These are phyloP conservation scores for Monochamus saltuarius DNA, from an alignment of 1,140 invertebrate genomes.

Conservation along the genomic window DNA sequence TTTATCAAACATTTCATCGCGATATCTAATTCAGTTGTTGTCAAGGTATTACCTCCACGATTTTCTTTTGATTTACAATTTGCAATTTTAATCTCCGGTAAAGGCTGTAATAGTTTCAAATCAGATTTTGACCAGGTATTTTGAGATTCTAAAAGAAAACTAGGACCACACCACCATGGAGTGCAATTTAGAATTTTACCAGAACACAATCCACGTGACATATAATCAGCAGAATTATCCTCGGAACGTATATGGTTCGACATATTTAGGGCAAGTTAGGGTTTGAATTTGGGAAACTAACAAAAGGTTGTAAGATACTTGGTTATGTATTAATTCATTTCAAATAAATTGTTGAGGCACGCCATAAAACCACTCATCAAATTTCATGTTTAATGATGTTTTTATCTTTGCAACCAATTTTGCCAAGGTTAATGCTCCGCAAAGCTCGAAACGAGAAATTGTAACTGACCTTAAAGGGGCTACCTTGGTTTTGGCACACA, in stretches of 20 bases:
- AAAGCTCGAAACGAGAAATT: conserved; percentile 37
- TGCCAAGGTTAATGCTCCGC: conserved; percentile 31
- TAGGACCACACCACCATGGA: conserved; percentile 48
- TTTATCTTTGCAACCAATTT: conserved; percentile 24
- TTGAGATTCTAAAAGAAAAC: too few species aligned
- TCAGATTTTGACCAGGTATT: too few species aligned
- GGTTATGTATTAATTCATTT: conserved; percentile 35
- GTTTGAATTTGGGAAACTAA: conserved; percentile 46
- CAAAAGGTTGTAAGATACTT: conserved; percentile 40
- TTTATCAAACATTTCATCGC: too few species aligned
- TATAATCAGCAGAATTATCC: conserved; percentile 51
- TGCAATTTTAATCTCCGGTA: too few species aligned
- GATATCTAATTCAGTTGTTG: too few species aligned
- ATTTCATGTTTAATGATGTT: conserved; percentile 11
- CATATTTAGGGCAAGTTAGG: conserved; percentile 25
- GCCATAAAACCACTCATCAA: conserved; percentile 43
- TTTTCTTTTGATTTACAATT: too few species aligned
- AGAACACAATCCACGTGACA: conserved; percentile 48
- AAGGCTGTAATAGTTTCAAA: too few species aligned
- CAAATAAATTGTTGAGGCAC: conserved; percentile 51
- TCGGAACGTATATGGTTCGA: conserved; percentile 47
- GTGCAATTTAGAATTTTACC: conserved; percentile 29
- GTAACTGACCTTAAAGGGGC: conserved; percentile 44
- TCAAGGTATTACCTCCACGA: too few species aligned
- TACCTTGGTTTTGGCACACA: conserved; percentile 42